Base-by-base conservation (phyloP, 2,113 vertebrate genomes). In the Andinoacara biseriatus region DNA sequence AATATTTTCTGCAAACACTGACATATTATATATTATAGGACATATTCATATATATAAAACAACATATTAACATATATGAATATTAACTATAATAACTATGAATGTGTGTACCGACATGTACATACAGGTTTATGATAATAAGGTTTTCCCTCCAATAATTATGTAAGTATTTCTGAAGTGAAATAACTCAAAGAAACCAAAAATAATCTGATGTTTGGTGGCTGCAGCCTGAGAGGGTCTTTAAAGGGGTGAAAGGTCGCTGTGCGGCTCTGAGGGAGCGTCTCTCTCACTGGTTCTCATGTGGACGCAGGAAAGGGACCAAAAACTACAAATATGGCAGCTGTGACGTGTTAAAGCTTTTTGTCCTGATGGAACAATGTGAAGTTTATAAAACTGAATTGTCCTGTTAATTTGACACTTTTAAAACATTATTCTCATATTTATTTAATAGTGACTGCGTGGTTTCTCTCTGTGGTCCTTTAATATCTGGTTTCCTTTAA, bases 281-380 rank as follows among this genome's bases (percentile, higher is more conserved):
- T 11, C 10, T 4, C 63, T 67, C 46, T 67, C 40, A 26, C 3
- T 2, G 14, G 22, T 46, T 67, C 10, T 18, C 24, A 46, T 29
- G 14, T 26, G 18, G 63, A 26, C 14, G n/a, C 35, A 11, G 40
- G 10, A 69, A 54, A 4, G 22, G 40, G 2, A 24, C 43, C 8
- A 8, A 61, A 35, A 63, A 18, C 1, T 9, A 24, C 0, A 65
- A 15, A n/a, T 24, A 24, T 49, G 26, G 26, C 10, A 29, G 40
- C 40, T 29, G 15, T 11, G 46, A 67, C 24, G 14, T 67, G 22
- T 67, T 10, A 49, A 69, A 69, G 22, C 26, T 49, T 24, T 17
- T 49, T 0, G 6, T 67, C 18, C 24, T 18, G 2, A 0, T 29
- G 0, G 26, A 20, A 69, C 9, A 46, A 43, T 9, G 0, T 1